A percentile compares a stretch with the other conserved stretches of the same genome.
Evolutionary conservation across 1,140 invertebrate species (phyloP).

Genomic region (Dinothrombium tinctorium): DNA sequence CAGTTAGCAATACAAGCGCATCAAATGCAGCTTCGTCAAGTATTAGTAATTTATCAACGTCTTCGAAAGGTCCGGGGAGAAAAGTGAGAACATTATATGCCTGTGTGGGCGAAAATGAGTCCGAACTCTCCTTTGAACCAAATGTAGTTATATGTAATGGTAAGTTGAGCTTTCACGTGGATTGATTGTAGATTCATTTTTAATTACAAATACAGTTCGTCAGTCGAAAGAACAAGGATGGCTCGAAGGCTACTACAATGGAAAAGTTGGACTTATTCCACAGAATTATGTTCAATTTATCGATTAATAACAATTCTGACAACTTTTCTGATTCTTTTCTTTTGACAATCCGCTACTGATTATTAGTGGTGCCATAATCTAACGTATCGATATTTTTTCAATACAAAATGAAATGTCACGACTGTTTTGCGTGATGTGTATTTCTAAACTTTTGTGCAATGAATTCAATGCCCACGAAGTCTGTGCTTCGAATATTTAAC

Average conservation of each 20-base stretch:
- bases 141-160: slow-evolving; percentile 94
- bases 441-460: too few relatives aligned
- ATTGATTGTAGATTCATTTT: neutral
- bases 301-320: too few relatives aligned
- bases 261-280: slow-evolving; percentile 75
- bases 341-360: too few relatives aligned
- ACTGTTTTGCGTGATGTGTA: too few relatives aligned
- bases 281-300: slow-evolving; percentile 75
- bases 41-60: neutral
- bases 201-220: slow-evolving; percentile 37
- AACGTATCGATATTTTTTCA: too few relatives aligned
- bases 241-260: slow-evolving; percentile 81
- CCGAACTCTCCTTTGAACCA: slow-evolving; percentile 89
- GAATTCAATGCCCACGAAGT: too few relatives aligned
- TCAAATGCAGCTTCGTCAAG: neutral
- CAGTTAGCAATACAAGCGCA: neutral
- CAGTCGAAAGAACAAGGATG: slow-evolving; percentile 80
- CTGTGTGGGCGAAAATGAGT: slow-evolving; percentile 82
- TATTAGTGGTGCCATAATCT: too few relatives aligned
- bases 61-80: slow-evolving; percentile 12
- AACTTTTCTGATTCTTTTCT: too few relatives aligned
- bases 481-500: too few relatives aligned
- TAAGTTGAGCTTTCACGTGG: slow-evolving; percentile 24
- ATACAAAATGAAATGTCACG: too few relatives aligned
- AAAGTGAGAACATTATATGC: slow-evolving; percentile 75